Evolutionary conservation across 1,140 invertebrate species (phyloP), one percentile per base, ranked within the genome.

Genomic region (Hycleus cichorii): DNA sequence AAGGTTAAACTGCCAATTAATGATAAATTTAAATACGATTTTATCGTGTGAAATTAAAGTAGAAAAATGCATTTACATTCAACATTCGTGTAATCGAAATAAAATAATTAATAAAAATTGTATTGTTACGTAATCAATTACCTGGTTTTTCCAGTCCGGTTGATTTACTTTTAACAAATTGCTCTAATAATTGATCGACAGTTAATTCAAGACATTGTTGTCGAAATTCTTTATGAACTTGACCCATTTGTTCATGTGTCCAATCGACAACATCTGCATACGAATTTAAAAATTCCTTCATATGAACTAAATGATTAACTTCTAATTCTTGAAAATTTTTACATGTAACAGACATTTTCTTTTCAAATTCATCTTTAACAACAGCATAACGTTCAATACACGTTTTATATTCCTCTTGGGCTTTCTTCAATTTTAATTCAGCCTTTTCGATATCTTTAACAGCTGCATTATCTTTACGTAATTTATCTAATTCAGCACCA

Each of bases 321-420:
- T 97, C 94, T 24, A 96, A 84, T 75, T 92, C 89, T 83, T 97
- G 94, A 73, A 97, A 97, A 72, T 91, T 89, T 86, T 87, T 89
- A 77, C 93, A 96, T 39, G 93, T 93, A 60, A 86, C 81, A 24
- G 88, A 89, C 93, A 97, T 97, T 78, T 94, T 95, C 59, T 84
- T 85, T 76, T 96, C 92, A 79, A 96, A 97, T 66, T 95, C 91
- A 64, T 92, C 90, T 73, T 94, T 87, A 51, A 93, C 85, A 11
- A 81, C 75, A 60, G 83, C 85, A 72, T 97, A 95, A 75, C 96
- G 97, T 48, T 95, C 92, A 47, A 95, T 83, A 52, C 93, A 80
- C 47, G 76, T 74, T 75, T 89, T 91, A 69, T 97, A 96, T 64
- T 97, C 95, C 72, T 97, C 94, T 74, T 95, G 89, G 43, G 93